Base-by-base conservation (phyloP, 2,888 invertebrate genomes). In the Cheilosia urbana region DNA sequence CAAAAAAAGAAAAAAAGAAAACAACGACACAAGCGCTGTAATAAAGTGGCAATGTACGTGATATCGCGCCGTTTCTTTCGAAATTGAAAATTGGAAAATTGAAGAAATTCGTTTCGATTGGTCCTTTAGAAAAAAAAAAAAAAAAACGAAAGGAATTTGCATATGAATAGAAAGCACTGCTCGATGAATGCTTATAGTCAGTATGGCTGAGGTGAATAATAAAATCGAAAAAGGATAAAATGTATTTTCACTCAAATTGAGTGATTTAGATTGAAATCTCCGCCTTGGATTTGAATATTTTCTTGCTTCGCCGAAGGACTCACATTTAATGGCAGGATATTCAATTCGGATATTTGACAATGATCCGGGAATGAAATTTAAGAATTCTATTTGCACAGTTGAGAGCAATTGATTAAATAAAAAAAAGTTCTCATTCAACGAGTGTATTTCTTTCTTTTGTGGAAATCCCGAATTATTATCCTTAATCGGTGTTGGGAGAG, bases 161-260 rank as follows among this genome's bases (percentile, higher is more conserved):
- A 85, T 85, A 77, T 85, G 85, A 85, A 85, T 85, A 45, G n/a
- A n/a, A 5, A 45, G 17, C 0, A 45, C 4, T 42, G 2, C 15
- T n/a, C 27, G 40, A 66, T 21, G 49, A 7, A 49, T 58, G 30
- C 57, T 24, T 62, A 30, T 62, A 30, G 11, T 30, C 40, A 75
- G 66, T 27, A 30, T 9, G 37, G 49, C 51, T 51, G 72, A 81
- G 76, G 76, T 72, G 85, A 81, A 81, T 85, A 85, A 81, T 85
- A 85, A 85, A 81, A 85, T 81, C 63, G 81, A 85, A 81, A 85
- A 85, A 77, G 85, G 72, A 81, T 81, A 80, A 85, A 85, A 81
- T 77, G 76, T 81, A 85, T 85, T 85, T 85, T 85, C 85, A 87
- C 87, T 87, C 81, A 87, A 87, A 87, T 82, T 87, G 82, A 87